Evolutionary conservation across 1,140 invertebrate genomes (phyloP), one percentile per base, ranked within the genome.

Genomic region (Centruroides vittatus): DNA sequence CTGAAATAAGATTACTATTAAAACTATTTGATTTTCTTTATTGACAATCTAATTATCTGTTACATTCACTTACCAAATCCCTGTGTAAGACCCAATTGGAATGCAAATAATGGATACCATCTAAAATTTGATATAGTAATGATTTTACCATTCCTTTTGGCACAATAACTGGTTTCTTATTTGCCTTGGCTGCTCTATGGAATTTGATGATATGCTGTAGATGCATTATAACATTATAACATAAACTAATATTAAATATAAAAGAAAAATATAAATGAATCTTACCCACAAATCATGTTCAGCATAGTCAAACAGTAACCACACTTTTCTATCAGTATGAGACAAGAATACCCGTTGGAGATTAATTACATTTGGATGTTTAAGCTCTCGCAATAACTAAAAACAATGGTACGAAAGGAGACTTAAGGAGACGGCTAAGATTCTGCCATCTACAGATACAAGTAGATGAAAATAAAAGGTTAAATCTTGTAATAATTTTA

Each of bases 101-200:
- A 82, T 99, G 97, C 69, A 99, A 80, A 80, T 99, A 99, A 78
- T 98, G 92, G 72, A 99, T 99, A 52, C 97, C 97, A 80, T 98
- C 93, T 59, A 99, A 78, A 71, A 99, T 99, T 80, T 99, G 97
- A 80, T 96, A 98, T 0, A 99, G 76, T 36, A 99, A 78, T 60
- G 92, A 97, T 78, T 99, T 99, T 0, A 99, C 93, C 92, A 97
- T 97, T 59, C 87, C 89, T 73, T 93, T 94, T 10, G 95, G 92
- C 12, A 97, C 93, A 78, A 93, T 90, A 9, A 97, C 86, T 60
- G 88, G 86, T 71, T 98, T 98, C 72, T 99, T 98, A 70, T 92
- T 97, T 12, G 93, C 93, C 78, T 99, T 99, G 0, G 95, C 94
- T 59, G 93, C 92, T 73, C 97, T 80, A 74, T 99, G 96, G 75